These are phyloP conservation scores for Aphidoletes aphidimyza DNA, from an alignment of 2,888 invertebrate genomes.

Conservation along the genomic window DNA sequence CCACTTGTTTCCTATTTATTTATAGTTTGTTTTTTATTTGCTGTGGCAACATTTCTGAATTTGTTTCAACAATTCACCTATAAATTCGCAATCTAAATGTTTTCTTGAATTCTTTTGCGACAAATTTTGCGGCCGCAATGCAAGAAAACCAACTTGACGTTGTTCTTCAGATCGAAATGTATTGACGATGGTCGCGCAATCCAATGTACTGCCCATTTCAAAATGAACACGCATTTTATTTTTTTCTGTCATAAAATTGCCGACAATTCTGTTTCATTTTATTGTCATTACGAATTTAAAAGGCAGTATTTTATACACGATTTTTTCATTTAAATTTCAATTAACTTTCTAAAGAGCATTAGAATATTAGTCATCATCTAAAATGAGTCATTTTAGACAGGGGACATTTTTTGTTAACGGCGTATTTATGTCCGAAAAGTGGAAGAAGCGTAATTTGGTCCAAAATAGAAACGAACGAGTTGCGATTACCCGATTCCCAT, in stretches of 20 bases:
- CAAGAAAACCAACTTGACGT: neutral
- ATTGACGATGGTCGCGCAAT: neutral
- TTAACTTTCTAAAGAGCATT: conserved; percentile 38
- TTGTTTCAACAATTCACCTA: conserved; percentile 45
- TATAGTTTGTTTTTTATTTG: neutral
- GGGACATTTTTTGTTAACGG: neutral
- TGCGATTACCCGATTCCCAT: conserved; percentile 19
- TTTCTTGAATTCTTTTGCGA: neutral
- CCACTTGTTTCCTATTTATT: neutral
- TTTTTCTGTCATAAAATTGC: neutral
- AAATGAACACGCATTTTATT: neutral
- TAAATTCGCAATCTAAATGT: conserved; percentile 17
- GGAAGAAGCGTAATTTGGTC: conserved; percentile 34
- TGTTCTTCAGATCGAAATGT: neutral
- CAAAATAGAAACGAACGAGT: neutral
- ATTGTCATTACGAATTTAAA: neutral
- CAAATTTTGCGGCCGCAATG: neutral
- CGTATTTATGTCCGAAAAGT: neutral
- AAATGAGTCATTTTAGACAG: neutral
- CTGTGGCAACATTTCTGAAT: neutral
- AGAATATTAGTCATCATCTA: conserved; percentile 49
- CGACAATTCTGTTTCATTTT: neutral
- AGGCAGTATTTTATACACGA: neutral
- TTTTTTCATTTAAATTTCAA: conserved; percentile 17
- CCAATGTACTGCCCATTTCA: neutral